Base-by-base conservation (phyloP, 2,888 invertebrate species). In the Drosophila neotestacea region DNA sequence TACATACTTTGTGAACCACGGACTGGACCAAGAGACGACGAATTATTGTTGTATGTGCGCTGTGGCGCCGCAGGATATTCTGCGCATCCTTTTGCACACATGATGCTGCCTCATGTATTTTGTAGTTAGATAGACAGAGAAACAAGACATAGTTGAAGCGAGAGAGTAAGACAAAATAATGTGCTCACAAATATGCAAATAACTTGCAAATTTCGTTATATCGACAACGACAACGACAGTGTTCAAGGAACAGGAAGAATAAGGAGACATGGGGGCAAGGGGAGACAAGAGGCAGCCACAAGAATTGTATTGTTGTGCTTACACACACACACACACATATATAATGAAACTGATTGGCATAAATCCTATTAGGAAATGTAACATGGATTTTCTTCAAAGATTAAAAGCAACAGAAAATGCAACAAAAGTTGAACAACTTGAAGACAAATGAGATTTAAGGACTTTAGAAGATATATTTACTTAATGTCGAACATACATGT, bases 41-140 rank as follows among this genome's bases (percentile, higher is more conserved):
- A 27, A 41, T 50, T 32, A 13, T 13, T 27, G 52, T 44, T 60
- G 42, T 51, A n/a, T 67, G 67, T 62, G 76, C 79, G 70, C 79
- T 66, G 48, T 66, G 74, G 59, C 66, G 86, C 88, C 90, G 84
- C 90, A 85, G 90, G 90, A 85, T 77, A 85, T 89, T 61, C 85
- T 76, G 88, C 90, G 90, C 84, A 85, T 89, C 90, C 88, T 83
- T 88, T 22, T 22, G 3, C 22, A 63, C 77, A 71, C 58, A 61
- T 51, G 39, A 34, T 30, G 42, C 44, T 13, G 48, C n/a, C 41
- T 42, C 16, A 50, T 46, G 32, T 13, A 47, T 32, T 46, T 36
- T 7, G 32, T 6, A 32, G 32, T 7, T 6, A 39, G 44, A 46
- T 5, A 59, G 61, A 63, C 52, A 44, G 48, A 42, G 47, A 44